phyloP scores from a whole-genome alignment of 2,797 vertebrate genomes.

The Anas georgica region DNA sequence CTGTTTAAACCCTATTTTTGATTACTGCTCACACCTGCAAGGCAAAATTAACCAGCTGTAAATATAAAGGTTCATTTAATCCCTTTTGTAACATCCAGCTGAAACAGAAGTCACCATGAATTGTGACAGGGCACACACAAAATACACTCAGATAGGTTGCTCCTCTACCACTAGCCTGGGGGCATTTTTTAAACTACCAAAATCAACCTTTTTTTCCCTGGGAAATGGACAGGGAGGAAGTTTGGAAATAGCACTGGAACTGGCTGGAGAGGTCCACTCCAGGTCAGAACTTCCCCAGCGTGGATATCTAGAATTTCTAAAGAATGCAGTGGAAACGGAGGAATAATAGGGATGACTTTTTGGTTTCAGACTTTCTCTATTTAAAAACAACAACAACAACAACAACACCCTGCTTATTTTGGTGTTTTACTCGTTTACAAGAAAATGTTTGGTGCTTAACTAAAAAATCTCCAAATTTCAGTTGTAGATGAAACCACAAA shows the following conservation, averaged over 20 bases:
- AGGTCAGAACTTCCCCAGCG: neutral
- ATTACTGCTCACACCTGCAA: neutral
- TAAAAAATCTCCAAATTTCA: neutral
- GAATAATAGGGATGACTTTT: neutral
- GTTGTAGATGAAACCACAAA: neutral
- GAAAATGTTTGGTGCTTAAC: neutral
- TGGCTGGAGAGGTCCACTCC: neutral
- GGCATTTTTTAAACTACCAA: neutral
- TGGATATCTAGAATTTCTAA: neutral
- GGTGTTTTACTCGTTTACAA: neutral
- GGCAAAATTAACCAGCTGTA: neutral
- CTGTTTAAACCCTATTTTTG: neutral
- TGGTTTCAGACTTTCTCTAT: neutral
- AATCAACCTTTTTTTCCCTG: neutral
- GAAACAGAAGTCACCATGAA: neutral
- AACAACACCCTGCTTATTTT: neutral
- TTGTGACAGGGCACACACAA: neutral
- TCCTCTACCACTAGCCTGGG: neutral
- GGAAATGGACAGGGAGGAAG: neutral
- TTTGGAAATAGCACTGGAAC: neutral
- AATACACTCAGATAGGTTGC: neutral
- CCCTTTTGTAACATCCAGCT: neutral
- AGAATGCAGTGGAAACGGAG: neutral
- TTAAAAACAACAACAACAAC: neutral
- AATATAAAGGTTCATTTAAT: neutral